Evolutionary conservation across 2,113 vertebrate species (phyloP).

Genomic region (Vanacampus margaritifer): DNA sequence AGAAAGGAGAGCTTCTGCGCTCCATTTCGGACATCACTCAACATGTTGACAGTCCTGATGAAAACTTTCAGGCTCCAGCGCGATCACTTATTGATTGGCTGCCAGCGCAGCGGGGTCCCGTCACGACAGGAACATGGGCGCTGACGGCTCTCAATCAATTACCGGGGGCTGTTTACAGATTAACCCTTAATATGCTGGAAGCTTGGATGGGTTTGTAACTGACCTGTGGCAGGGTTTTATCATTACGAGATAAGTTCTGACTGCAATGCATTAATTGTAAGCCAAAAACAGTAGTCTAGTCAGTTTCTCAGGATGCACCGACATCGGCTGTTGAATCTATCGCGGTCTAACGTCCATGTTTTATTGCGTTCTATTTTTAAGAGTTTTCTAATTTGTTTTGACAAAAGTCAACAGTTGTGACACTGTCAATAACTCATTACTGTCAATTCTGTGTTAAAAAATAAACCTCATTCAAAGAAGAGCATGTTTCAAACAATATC

Average conservation of each 20-base stretch:
- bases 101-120: constrained; percentile 48
- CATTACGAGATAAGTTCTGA: not conserved
- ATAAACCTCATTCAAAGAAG: not conserved
- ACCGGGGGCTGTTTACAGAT: constrained; percentile 26
- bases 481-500: not conserved
- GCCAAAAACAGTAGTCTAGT: not conserved
- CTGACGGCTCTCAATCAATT: constrained; percentile 55
- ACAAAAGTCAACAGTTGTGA: not conserved
- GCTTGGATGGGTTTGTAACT: constrained; percentile 4
- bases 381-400: not conserved
- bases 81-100: constrained; percentile 62
- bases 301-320: no score
- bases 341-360: not conserved
- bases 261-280: not conserved
- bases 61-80: constrained; percentile 36
- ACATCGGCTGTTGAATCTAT: no score
- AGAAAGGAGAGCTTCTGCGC: not conserved
- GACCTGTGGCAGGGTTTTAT: not conserved
- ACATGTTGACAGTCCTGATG: constrained; percentile 31
- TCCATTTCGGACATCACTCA: constrained; percentile 2
- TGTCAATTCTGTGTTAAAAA: no score
- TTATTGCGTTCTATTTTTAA: not conserved
- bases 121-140: constrained; percentile 66
- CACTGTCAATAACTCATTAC: not conserved
- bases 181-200: constrained; percentile 20